Evolutionary conservation across 2,888 invertebrate genomes (phyloP).

Genomic region (Alloplasta piceator): DNA sequence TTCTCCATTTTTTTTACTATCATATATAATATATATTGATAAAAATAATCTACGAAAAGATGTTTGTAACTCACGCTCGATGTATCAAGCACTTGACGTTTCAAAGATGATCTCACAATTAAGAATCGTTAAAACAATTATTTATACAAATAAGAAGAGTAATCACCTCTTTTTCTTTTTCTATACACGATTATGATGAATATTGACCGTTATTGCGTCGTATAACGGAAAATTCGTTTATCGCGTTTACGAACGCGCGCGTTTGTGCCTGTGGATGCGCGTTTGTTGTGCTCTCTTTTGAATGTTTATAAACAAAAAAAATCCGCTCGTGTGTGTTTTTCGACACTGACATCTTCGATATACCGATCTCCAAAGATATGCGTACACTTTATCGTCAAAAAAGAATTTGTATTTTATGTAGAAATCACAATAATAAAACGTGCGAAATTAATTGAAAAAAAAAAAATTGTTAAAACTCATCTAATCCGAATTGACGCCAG

Average conservation of each 20-base stretch:
- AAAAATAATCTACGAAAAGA: too few species aligned
- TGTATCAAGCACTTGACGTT: conserved; percentile 36
- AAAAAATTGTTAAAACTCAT: conserved; percentile 14
- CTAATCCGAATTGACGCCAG: conserved; percentile 23
- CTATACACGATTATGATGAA: neutral
- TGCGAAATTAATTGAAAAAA: conserved; percentile 36
- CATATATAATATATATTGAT: conserved; percentile 1
- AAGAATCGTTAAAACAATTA: neutral
- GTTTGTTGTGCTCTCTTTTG: conserved; percentile 6
- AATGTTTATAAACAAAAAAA: conserved; percentile 36
- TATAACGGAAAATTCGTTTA: too few species aligned
- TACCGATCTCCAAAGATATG: conserved; percentile 9
- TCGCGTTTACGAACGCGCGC: too few species aligned
- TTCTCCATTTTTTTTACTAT: conserved; percentile 4
- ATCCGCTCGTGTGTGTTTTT: conserved; percentile 6
- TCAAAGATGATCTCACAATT: conserved; percentile 41
- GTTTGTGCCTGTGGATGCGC: conserved; percentile 6
- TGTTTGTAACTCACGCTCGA: conserved; percentile 25
- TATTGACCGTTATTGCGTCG: too few species aligned
- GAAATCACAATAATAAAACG: conserved; percentile 47
- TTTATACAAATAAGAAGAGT: neutral
- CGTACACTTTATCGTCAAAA: conserved; percentile 37
- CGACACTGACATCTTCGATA: conserved; percentile 17
- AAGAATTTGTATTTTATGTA: conserved; percentile 62
- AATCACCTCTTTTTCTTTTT: neutral